phyloP scores from a whole-genome alignment of 2,797 vertebrate species.

The Acridotheres tristis region DNA sequence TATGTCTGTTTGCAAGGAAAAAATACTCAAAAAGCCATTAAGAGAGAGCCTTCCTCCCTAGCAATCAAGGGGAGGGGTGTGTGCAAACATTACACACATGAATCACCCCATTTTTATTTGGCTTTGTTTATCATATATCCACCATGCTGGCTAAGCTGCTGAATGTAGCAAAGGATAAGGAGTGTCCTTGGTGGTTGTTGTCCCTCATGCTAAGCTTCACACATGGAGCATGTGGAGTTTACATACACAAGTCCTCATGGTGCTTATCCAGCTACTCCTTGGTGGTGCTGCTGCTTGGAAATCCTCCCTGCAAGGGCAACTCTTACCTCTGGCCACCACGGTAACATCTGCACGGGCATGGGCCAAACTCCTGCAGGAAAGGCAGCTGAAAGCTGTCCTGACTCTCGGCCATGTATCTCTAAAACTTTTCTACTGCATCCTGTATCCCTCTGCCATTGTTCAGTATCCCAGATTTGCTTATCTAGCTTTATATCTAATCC shows the following conservation, averaged over 20 bases:
- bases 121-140: not conserved
- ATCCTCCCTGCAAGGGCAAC: not conserved
- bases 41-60: not conserved
- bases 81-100: not conserved
- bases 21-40: not conserved
- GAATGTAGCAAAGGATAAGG: not conserved
- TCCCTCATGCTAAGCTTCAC: not conserved
- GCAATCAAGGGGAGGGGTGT: not conserved
- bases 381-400: not conserved
- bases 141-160: not conserved
- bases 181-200: not conserved
- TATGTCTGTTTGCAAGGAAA: not conserved
- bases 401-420: not conserved
- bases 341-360: not conserved
- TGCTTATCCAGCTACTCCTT: not conserved
- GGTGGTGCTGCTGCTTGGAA: not conserved
- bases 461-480: not conserved
- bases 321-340: not conserved
- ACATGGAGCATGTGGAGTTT: not conserved
- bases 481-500: not conserved
- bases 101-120: not conserved
- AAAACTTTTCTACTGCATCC: not conserved
- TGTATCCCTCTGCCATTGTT: not conserved
- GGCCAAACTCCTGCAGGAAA: not conserved
- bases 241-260: rapidly evolving